Evolutionary conservation across 2,888 invertebrate genomes (phyloP), one percentile per base, ranked within the genome.

Genomic region (Aquatica leii): DNA sequence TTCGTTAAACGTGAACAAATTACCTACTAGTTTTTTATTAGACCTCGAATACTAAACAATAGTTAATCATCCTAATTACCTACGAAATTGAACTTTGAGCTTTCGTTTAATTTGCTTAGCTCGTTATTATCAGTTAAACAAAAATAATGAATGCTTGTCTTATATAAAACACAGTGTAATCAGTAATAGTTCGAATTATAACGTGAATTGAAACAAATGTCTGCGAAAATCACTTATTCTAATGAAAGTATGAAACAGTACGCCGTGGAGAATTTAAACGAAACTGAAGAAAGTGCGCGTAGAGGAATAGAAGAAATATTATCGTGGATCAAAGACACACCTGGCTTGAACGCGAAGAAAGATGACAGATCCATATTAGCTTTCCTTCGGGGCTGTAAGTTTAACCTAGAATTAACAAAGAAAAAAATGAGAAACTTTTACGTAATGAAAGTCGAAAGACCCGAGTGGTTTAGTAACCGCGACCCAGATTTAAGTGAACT

Each of bases 301-400:
- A 37, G 68, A 54, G 56, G 66, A 48, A 69, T 84, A 37, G 69
- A 78, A 52, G 72, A 80, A 31, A 74, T 84, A 31, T 68, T 71
- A 65, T 60, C 72, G 59, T 85, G 84, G 85, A 69, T 84, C 4
- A 67, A 73, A 4, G 79, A 81, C 51, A 82, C 82, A 71, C 79
- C 81, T 2, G 70, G 78, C 40, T 73, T 84, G 14, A 80, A 82
- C 62, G 82, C 81, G 0, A 77, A 80, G 51, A 74, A 77, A 72
- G 85, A 87, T 66, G 82, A 82, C 31, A 80, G 83, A 63, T 82
- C 82, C 48, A 81, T 89, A 55, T 67, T 86, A 15, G 80, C 85
- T 15, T 90, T 89, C 75, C 73, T 90, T 51, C 81, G 88, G 46
- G 84, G 85, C 21, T 86, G 87, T 72, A 90, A 90, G 77, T 88